phyloP scores from a whole-genome alignment of 92 coral and sea anemone genomes.

The Porites lobata region DNA sequence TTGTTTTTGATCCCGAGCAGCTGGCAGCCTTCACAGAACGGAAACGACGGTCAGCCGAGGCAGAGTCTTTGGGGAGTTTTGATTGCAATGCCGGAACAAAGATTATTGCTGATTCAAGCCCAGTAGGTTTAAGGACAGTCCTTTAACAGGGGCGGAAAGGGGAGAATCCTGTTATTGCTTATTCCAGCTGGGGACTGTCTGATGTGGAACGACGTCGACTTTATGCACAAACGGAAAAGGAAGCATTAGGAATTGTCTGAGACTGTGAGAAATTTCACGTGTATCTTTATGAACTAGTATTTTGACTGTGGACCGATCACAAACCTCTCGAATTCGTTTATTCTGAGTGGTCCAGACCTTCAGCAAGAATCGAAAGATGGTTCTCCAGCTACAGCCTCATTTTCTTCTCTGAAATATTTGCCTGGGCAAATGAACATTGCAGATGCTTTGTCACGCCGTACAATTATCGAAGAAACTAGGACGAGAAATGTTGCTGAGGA shows the following conservation, averaged over 20 bases:
- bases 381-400: no score
- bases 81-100: conserved; percentile 33
- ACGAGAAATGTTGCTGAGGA: conserved; percentile 56
- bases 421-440: conserved; percentile 27
- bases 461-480: conserved; percentile 4
- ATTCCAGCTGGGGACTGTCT: conserved; percentile 54
- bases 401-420: not conserved
- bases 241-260: conserved; percentile 37
- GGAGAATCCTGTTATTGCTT: conserved; percentile 42
- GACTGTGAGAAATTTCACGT: conserved; percentile 38
- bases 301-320: conserved; percentile 46
- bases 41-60: conserved; percentile 38
- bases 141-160: conserved; percentile 45
- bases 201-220: conserved; percentile 35
- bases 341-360: conserved; percentile 28
- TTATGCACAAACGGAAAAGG: conserved; percentile 47
- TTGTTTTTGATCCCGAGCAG: conserved; percentile 5
- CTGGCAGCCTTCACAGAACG: conserved; percentile 23
- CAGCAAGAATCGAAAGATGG: conserved; percentile 52
- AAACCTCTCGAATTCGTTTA: conserved; percentile 45
- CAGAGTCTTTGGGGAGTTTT: conserved; percentile 30
- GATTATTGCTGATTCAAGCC: conserved; percentile 69
- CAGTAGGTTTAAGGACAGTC: conserved; percentile 66
- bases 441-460: conserved; percentile 34
- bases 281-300: conserved; percentile 38